These are phyloP conservation scores for Steinernema feltiae DNA, from an alignment of 1,140 invertebrate species.

Conservation along the genomic window DNA sequence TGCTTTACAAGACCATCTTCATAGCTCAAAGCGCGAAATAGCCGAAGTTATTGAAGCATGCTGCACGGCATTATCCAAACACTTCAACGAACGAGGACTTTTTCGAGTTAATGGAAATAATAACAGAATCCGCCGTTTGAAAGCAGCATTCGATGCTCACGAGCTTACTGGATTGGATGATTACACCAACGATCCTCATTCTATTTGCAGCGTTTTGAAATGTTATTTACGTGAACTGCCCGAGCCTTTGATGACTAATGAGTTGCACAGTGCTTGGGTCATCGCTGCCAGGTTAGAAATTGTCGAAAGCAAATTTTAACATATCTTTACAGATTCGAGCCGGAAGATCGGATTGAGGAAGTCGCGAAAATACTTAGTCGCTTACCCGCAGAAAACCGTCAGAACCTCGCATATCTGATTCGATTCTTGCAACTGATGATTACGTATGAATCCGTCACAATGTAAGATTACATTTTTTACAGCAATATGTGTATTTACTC, in stretches of 20 bases:
- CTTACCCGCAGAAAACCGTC: background rate
- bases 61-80: constrained; percentile 13
- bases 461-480: background rate
- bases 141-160: constrained; percentile 14
- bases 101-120: constrained; percentile 18
- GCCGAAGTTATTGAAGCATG: constrained; percentile 20
- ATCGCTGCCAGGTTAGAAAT: background rate
- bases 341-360: background rate
- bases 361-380: background rate
- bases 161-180: constrained; percentile 12
- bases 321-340: background rate
- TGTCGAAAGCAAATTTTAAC: background rate
- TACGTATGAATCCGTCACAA: constrained; percentile 6
- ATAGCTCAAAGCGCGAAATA: constrained; percentile 17
- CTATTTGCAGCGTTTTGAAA: constrained; percentile 14
- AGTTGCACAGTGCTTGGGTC: constrained; percentile 16
- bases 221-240: constrained; percentile 18
- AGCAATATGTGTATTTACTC: background rate
- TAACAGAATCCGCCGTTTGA: constrained; percentile 15
- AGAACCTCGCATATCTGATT: constrained; percentile 17
- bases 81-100: constrained; percentile 18
- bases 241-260: constrained; percentile 18
- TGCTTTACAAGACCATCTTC: constrained; percentile 9
- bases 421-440: constrained; percentile 12
- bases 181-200: constrained; percentile 16